A percentile compares a stretch with the other conserved stretches of the same genome.
phyloP scores from a whole-genome alignment of 2,797 vertebrate species.

The Diceros bicornis region DNA sequence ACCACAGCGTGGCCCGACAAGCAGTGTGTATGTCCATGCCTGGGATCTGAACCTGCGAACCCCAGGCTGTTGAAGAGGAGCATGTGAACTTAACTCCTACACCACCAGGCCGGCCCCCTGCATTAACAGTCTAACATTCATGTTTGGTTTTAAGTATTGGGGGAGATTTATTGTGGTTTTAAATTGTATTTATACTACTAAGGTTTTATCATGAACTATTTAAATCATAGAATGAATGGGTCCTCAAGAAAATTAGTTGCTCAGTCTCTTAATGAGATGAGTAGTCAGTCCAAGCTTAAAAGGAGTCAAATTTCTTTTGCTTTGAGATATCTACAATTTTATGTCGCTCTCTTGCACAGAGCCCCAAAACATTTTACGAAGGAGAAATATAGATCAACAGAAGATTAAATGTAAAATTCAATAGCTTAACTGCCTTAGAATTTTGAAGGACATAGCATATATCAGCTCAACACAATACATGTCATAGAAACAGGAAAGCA shows the following conservation, averaged over 20 bases:
- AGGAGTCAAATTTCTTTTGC: neutral
- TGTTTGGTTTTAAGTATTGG: neutral
- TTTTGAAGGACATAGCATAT: neutral
- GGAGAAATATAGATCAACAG: neutral
- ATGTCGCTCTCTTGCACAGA: neutral
- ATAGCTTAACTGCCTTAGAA: neutral
- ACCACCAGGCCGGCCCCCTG: neutral
- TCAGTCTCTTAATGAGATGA: neutral
- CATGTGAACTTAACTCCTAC: too few relatives aligned
- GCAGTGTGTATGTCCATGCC: too few relatives aligned
- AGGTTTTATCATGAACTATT: neutral
- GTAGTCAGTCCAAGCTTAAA: neutral
- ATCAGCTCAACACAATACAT: neutral
- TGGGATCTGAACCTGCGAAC: too few relatives aligned
- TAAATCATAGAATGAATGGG: neutral
- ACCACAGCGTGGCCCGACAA: too few relatives aligned
- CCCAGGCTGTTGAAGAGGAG: too few relatives aligned
- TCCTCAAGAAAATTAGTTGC: neutral
- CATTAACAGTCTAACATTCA: neutral
- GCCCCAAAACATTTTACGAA: neutral
- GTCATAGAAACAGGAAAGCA: neutral
- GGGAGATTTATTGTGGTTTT: neutral
- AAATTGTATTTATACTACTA: neutral
- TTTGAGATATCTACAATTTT: neutral
- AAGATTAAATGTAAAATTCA: constrained; percentile 11